Conservation (phyloP, 1,140 invertebrate genomes). For the Drosophila novamexicana region DNA sequence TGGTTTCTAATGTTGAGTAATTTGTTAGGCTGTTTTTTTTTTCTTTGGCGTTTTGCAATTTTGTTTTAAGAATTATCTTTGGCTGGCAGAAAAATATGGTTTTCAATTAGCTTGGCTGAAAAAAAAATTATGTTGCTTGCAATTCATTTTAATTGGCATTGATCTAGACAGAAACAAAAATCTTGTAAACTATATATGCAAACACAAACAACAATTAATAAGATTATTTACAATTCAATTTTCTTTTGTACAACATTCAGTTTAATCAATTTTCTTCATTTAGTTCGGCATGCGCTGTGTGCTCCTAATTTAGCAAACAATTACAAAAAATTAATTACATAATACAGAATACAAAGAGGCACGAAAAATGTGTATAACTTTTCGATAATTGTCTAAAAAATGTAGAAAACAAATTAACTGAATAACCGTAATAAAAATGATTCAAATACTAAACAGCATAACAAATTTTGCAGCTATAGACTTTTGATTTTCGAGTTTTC, state of each 20-base stretch:
- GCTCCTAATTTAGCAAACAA: slow-evolving; percentile 71
- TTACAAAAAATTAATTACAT: slow-evolving; percentile 45
- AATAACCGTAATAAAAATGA: slow-evolving; percentile 44
- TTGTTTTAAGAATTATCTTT: slow-evolving; percentile 26
- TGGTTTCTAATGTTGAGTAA: slow-evolving; percentile 59
- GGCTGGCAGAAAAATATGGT: slow-evolving; percentile 33
- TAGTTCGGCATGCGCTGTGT: slow-evolving; percentile 59
- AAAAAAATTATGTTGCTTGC: slow-evolving; percentile 60
- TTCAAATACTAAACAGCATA: slow-evolving; percentile 77
- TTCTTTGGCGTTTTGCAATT: slow-evolving; percentile 40
- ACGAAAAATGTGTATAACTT: slow-evolving; percentile 53
- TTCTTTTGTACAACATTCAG: slow-evolving; percentile 73
- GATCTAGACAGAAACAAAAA: slow-evolving; percentile 15
- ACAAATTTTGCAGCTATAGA: slow-evolving; percentile 66
- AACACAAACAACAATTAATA: slow-evolving; percentile 47
- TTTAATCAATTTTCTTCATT: slow-evolving; percentile 53
- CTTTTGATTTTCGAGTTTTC: slow-evolving; percentile 41
- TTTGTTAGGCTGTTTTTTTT: slow-evolving; percentile 78
- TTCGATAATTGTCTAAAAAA: slow-evolving; percentile 26
- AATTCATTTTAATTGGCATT: slow-evolving; percentile 51
- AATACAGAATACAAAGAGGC: slow-evolving; percentile 49
- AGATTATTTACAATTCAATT: slow-evolving; percentile 58
- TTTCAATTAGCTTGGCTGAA: slow-evolving; percentile 49
- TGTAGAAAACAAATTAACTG: slow-evolving; percentile 44
- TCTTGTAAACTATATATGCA: slow-evolving; percentile 30